These are phyloP conservation scores for Argyresthia goedartella DNA, from an alignment of 2,888 invertebrate genomes.

Conservation along the genomic window DNA sequence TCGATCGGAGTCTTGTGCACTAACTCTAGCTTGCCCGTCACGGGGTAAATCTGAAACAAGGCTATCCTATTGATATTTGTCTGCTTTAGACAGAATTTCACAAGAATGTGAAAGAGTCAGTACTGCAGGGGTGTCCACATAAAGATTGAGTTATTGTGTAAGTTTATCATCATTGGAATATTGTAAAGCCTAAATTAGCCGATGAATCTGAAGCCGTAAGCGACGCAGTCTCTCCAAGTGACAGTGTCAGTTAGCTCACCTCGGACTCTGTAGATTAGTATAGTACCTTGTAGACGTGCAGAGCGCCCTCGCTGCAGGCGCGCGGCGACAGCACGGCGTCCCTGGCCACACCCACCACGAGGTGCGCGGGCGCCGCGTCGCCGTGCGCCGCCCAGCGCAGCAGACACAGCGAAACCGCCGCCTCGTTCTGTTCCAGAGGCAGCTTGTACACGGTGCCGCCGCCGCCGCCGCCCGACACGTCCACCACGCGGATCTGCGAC, in stretches of 20 bases:
- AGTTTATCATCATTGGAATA: slow-evolving; percentile 12
- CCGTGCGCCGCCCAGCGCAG: slow-evolving; percentile 79
- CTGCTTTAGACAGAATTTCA: neutral
- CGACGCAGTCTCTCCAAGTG: too few species aligned
- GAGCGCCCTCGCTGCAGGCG: slow-evolving; percentile 83
- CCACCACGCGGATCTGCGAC: slow-evolving; percentile 87
- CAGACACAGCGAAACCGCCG: slow-evolving; percentile 90
- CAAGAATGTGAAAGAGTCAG: slow-evolving; percentile 21
- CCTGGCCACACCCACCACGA: slow-evolving; percentile 93
- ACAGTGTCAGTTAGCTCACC: neutral
- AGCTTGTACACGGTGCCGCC: slow-evolving; percentile 79
- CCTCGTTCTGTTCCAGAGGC: slow-evolving; percentile 95
- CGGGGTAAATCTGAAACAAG: slow-evolving; percentile 70
- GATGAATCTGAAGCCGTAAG: too few species aligned
- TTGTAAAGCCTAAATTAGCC: too few species aligned
- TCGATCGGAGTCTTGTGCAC: slow-evolving; percentile 95
- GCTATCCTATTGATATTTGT: slow-evolving; percentile 8
- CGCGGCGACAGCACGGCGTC: slow-evolving; percentile 92
- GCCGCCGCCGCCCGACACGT: slow-evolving; percentile 77
- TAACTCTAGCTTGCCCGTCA: slow-evolving; percentile 87
- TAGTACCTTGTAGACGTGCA: slow-evolving; percentile 85
- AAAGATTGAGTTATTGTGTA: slow-evolving; percentile 24
- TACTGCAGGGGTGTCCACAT: slow-evolving; percentile 45
- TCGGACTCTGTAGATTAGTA: neutral
- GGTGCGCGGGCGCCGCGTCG: slow-evolving; percentile 54